Percentiles rank a stretch among this genome's conserved stretches.
These are phyloP conservation scores for Cololabis saira DNA, from an alignment of 2,113 vertebrate genomes.

Conservation along the genomic window DNA sequence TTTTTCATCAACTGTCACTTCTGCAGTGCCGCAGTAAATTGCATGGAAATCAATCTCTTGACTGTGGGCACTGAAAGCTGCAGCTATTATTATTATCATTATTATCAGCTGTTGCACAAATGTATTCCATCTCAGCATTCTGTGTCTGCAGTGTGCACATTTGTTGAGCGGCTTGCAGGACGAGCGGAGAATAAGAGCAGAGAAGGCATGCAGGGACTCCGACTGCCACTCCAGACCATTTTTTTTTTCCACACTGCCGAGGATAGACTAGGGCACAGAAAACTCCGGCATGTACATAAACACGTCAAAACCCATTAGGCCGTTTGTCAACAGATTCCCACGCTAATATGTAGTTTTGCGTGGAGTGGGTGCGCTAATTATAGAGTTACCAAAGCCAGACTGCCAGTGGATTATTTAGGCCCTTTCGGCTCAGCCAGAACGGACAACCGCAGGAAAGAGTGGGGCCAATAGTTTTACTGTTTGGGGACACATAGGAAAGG, in stretches of 20 bases:
- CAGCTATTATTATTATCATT: background rate
- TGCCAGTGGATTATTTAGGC: slow-evolving; percentile 60
- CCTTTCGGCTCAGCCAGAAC: slow-evolving; percentile 39
- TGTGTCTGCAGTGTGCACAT: slow-evolving; percentile 55
- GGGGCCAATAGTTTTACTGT: slow-evolving; percentile 28
- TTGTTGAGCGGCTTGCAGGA: slow-evolving; percentile 40
- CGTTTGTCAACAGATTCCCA: slow-evolving; percentile 59
- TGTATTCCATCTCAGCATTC: slow-evolving; percentile 51
- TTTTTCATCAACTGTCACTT: too few relatives aligned
- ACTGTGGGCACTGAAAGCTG: background rate
- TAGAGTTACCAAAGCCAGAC: slow-evolving; percentile 60
- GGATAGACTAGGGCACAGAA: background rate
- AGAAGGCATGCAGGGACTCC: slow-evolving; percentile 5
- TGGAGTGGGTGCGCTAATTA: slow-evolving; percentile 65
- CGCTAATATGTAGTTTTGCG: slow-evolving; percentile 36
- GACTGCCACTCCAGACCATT: slow-evolving; percentile 5
- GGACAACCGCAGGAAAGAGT: slow-evolving; percentile 46
- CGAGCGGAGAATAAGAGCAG: background rate
- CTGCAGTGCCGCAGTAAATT: too few relatives aligned
- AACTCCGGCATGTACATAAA: slow-evolving; percentile 37
- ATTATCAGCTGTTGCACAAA: slow-evolving; percentile 53
- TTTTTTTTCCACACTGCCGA: too few relatives aligned
- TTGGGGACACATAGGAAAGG: background rate
- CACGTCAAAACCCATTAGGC: slow-evolving; percentile 47
- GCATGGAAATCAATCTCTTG: too few relatives aligned